Conservation (phyloP, 1,140 invertebrate genomes). For the Rhagoletis pomonella region DNA sequence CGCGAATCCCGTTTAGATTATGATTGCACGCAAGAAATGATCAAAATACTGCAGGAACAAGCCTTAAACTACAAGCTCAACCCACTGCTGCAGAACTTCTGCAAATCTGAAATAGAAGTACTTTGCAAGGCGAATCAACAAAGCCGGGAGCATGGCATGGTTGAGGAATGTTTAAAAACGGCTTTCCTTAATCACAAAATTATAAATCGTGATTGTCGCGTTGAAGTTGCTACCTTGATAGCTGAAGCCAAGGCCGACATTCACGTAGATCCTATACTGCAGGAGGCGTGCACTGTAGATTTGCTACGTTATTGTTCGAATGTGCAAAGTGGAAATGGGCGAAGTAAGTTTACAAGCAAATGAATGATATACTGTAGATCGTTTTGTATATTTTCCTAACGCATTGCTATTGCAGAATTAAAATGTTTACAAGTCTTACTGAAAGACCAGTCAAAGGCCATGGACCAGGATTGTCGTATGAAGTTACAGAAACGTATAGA, state of each 20-base stretch:
- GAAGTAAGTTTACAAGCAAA: conserved; percentile 78
- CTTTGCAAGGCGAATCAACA: conserved; percentile 77
- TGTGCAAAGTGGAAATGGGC: conserved; percentile 88
- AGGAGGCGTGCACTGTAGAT: conserved; percentile 86
- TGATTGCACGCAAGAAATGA: conserved; percentile 89
- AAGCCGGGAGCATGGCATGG: conserved; percentile 78
- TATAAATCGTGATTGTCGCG: conserved; percentile 81
- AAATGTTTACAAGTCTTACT: conserved; percentile 86
- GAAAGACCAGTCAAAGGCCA: conserved; percentile 79
- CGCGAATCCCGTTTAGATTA: conserved; percentile 81
- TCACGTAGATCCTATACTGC: conserved; percentile 86
- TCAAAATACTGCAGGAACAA: conserved; percentile 87
- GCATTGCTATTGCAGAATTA: conserved; percentile 80
- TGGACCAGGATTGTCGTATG: conserved; percentile 85
- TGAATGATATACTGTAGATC: neutral
- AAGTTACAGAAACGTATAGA: conserved; percentile 87
- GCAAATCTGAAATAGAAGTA: conserved; percentile 81
- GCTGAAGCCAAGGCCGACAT: conserved; percentile 88
- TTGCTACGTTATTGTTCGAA: conserved; percentile 89
- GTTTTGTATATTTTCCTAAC: neutral
- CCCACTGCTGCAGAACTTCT: conserved; percentile 86
- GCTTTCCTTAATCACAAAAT: conserved; percentile 84
- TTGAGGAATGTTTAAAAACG: conserved; percentile 92
- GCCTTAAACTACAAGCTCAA: conserved; percentile 91
- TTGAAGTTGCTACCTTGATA: conserved; percentile 88